Base-by-base conservation (phyloP, 2,888 invertebrate species). In the Polyploca ridens region DNA sequence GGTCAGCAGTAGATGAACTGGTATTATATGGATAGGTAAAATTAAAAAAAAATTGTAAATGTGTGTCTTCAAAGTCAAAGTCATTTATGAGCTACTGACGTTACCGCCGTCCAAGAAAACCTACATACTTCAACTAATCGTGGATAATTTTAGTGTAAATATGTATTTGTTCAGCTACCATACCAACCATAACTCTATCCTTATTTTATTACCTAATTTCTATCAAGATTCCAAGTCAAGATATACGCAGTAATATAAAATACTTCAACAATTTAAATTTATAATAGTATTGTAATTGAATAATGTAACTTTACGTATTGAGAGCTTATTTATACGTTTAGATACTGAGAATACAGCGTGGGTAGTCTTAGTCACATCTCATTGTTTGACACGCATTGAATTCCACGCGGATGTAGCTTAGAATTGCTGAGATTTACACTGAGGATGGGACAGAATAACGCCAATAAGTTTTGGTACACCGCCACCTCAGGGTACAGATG, bases 371-470 rank as follows among this genome's bases (percentile, higher is more conserved):
- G 54, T 54, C 54, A 54, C 54, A 19, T 54, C 10, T 19, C 54
- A 54, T 54, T 54, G 54, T 54, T 54, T 54, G 54, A 54, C 54
- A 54, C 54, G 19, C n/a, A 54, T 54, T 54, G 54, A 54, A 54
- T 49, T 54, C 54, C 54, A 19, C 19, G 19, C 54, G 54, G 54
- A 54, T 54, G 19, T 54, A 1, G 54, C 54, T 19, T 10, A 19
- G 19, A 54, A 54, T 54, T 54, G 10, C 54, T n/a, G 10, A 54
- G 54, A 54, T 19, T 5, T 54, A 19, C 7, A 54, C 8, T n/a
- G 6, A 46, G n/a, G n/a, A 46, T 46, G 46, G n/a, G 46, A 46
- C 46, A 54, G 54, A 54, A 19, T 5, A 49, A 19, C 19, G n/a
- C 10, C 10, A 4, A 19, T 54, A 54, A 54, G 19, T 54, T 19